A percentile compares a stretch with the other conserved stretches of the same genome.
Evolutionary conservation across 2,113 vertebrate genomes (phyloP).

Genomic region (Calidris pygmaea): DNA sequence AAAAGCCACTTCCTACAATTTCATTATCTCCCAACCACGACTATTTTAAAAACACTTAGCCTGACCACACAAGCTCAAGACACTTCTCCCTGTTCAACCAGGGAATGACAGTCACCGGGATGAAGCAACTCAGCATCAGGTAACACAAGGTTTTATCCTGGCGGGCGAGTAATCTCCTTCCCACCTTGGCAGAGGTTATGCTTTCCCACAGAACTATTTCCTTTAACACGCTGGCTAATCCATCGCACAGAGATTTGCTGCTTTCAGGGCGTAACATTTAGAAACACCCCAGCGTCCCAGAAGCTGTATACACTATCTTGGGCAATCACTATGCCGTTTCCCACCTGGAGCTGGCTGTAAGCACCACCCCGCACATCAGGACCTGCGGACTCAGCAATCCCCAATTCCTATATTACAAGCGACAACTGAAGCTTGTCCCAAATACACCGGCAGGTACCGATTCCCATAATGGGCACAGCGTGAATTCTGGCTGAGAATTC

Average conservation of each 20-base stretch:
- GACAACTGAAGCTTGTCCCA: not conserved
- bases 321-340: fast-evolving
- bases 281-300: fast-evolving
- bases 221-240: not conserved
- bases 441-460: not conserved
- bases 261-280: fast-evolving
- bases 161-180: not conserved
- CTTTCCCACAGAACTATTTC: not conserved
- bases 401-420: not conserved
- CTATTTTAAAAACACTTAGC: not conserved
- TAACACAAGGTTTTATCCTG: not conserved
- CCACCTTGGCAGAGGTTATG: not conserved
- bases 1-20: conserved; percentile 53
- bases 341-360: not conserved
- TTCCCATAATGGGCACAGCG: not conserved
- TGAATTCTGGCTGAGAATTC: not conserved
- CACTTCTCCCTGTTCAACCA: not conserved
- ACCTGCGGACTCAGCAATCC: not conserved
- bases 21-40: not conserved
- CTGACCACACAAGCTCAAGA: conserved; percentile 36
- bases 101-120: not conserved
- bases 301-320: fast-evolving
- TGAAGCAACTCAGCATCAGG: not conserved
- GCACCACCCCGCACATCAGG: fast-evolving
- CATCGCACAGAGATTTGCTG: fast-evolving